phyloP scores from a whole-genome alignment of 2,113 vertebrate species.

The Bubo bubo region DNA sequence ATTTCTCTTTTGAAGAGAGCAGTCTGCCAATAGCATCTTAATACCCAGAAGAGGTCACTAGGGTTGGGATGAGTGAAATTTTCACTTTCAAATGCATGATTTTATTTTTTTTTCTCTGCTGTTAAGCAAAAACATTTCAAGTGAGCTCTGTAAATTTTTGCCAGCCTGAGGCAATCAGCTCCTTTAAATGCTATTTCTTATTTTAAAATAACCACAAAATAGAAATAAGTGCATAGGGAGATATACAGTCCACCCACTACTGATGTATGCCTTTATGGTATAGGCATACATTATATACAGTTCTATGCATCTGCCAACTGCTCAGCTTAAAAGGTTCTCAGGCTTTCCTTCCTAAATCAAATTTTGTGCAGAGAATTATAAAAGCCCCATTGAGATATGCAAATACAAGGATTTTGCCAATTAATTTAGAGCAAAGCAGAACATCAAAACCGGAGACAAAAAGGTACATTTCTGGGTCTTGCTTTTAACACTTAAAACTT shows the following conservation, averaged over 20 bases:
- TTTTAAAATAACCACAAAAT: constrained; percentile 42
- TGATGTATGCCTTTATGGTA: constrained; percentile 5
- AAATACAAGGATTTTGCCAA: background rate
- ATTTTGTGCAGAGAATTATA: background rate
- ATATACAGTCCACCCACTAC: constrained; percentile 14
- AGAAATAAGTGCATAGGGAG: constrained; percentile 30
- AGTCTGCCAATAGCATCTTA: constrained; percentile 13
- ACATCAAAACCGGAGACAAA: background rate
- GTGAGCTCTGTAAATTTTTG: constrained; percentile 18
- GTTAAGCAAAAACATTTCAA: constrained; percentile 32
- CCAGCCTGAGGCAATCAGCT: background rate
- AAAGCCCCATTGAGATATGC: background rate
- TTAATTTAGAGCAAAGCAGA: constrained; percentile 5
- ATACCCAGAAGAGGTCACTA: constrained; percentile 19
- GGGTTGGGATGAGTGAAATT: background rate
- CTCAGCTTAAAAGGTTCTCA: background rate
- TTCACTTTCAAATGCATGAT: background rate
- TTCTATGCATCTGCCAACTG: background rate
- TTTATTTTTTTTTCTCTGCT: background rate
- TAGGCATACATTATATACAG: background rate
- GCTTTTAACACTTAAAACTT: background rate
- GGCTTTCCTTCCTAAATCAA: constrained; percentile 2
- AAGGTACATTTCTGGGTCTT: background rate
- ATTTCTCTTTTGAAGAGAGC: constrained; percentile 18
- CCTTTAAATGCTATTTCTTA: constrained; percentile 50